Evolutionary conservation across 2,888 invertebrate species (phyloP).

Genomic region (Chrysotoxum bicinctum): DNA sequence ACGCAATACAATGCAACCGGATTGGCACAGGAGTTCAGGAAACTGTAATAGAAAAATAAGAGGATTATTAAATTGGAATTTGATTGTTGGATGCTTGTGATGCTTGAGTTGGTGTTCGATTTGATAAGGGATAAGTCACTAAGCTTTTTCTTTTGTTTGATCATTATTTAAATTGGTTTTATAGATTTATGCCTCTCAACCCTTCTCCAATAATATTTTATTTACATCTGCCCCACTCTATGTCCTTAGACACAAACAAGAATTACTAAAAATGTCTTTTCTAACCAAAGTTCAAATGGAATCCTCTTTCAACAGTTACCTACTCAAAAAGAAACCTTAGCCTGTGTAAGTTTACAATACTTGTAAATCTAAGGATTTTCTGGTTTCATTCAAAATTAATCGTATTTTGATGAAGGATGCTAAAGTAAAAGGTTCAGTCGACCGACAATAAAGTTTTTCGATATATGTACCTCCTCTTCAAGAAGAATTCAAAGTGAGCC

Average conservation of each 20-base stretch:
- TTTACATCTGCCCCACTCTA: neutral
- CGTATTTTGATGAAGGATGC: slow-evolving; percentile 31
- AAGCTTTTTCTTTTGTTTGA: neutral
- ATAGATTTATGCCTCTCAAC: neutral
- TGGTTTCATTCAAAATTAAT: slow-evolving; percentile 25
- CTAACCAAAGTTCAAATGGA: too few species aligned
- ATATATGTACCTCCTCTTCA: neutral
- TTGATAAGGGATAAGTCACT: neutral
- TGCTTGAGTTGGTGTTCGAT: neutral
- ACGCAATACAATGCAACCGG: slow-evolving; percentile 96
- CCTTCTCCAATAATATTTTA: neutral
- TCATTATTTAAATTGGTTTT: neutral
- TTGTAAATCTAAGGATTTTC: slow-evolving; percentile 6
- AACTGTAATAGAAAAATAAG: slow-evolving; percentile 82
- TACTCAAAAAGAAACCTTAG: neutral
- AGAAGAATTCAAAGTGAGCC: slow-evolving; percentile 9
- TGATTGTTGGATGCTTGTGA: slow-evolving; percentile 12
- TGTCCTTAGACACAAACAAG: neutral
- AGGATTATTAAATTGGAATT: slow-evolving; percentile 31
- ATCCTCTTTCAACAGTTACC: neutral
- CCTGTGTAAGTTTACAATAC: slow-evolving; percentile 1
- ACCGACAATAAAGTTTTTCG: neutral
- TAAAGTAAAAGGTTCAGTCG: neutral
- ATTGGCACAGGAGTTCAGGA: slow-evolving; percentile 96
- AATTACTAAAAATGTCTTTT: neutral